Conservation (phyloP, 2,888 invertebrate genomes). For the Nephrotoma appendiculata region DNA sequence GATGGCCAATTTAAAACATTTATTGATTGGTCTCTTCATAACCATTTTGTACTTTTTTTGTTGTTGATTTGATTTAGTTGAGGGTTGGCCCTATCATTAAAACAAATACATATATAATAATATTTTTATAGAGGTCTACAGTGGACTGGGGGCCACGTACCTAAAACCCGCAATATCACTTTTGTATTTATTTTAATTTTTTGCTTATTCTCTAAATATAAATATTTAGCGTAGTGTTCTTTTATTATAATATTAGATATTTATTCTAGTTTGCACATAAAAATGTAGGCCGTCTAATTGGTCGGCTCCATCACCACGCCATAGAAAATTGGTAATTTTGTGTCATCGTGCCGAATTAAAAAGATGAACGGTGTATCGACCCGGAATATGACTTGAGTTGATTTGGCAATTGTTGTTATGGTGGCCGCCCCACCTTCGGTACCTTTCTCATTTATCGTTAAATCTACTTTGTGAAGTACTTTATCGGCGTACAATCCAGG, state of each 20-base stretch:
- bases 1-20: not conserved
- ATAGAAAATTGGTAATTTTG: conserved; percentile 49
- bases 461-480: conserved; percentile 40
- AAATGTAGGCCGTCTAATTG: not conserved
- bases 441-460: conserved; percentile 45
- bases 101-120: not conserved
- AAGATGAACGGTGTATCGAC: conserved; percentile 54
- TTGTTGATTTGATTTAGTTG: not conserved
- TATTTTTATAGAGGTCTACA: not conserved
- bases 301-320: conserved; percentile 43
- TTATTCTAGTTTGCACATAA: not conserved
- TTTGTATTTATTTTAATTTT: not conserved
- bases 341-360: conserved; percentile 47
- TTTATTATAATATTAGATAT: not conserved
- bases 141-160: no score
- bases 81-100: not conserved
- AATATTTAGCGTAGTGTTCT: not conserved
- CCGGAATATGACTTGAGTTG: conserved; percentile 30
- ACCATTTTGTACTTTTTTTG: not conserved
- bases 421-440: conserved; percentile 53
- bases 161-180: not conserved
- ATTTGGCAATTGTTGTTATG: conserved; percentile 37
- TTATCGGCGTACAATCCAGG: not conserved
- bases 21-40: not conserved
- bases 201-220: not conserved